Conservation (phyloP, 2,888 invertebrate species). For the Nowickia ferox region DNA sequence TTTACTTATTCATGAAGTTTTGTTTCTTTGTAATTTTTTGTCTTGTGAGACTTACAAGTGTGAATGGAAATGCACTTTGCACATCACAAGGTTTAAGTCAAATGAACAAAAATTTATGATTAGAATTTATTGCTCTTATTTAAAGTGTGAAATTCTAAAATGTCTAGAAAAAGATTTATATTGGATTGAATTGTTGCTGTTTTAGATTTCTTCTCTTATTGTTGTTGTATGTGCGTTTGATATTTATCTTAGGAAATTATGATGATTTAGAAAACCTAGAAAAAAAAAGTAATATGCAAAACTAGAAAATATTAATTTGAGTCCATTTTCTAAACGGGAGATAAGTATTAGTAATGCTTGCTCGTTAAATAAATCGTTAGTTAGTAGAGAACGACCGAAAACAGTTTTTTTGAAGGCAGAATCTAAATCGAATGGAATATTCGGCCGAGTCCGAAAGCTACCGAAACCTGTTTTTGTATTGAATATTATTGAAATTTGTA, state of each 20-base stretch:
- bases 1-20: conserved; percentile 13
- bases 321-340: conserved; percentile 36
- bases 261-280: conserved; percentile 35
- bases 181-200: conserved; percentile 42
- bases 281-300: conserved; percentile 12
- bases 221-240: conserved; percentile 1
- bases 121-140: conserved; percentile 72
- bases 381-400: not conserved
- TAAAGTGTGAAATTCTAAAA: conserved; percentile 69
- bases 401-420: not conserved
- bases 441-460: not conserved
- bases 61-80: conserved; percentile 70
- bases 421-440: too few relatives aligned
- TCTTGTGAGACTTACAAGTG: conserved; percentile 49
- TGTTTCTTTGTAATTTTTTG: not conserved
- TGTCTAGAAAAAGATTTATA: conserved; percentile 63
- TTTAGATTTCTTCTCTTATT: not conserved
- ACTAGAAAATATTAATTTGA: conserved; percentile 37
- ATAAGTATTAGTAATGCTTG: conserved; percentile 2
- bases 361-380: conserved; percentile 6
- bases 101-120: conserved; percentile 62
- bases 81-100: conserved; percentile 69
- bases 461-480: not conserved
- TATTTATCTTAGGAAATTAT: conserved; percentile 19
- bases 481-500: too few relatives aligned